Base-by-base conservation (phyloP, 2,888 invertebrate genomes). In the Pristionchus arcanus region DNA sequence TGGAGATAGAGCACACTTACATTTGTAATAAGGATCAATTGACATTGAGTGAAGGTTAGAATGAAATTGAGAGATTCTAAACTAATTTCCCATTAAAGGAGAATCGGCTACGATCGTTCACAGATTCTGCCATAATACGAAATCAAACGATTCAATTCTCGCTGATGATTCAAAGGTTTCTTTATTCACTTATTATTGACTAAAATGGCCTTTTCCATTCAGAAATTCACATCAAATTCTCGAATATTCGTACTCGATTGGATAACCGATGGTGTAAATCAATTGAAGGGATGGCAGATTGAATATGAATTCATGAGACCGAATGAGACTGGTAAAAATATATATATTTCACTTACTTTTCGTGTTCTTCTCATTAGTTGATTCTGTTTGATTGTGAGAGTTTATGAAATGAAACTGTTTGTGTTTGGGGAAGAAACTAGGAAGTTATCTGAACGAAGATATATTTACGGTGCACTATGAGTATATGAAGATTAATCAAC, bases 1-100 rank as follows among this genome's bases (percentile, higher is more conserved):
- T 94, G 93, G 91, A 92, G 66, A 90, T 94, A n/a, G 92, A 93
- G 68, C 91, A 92, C 88, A 91, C 92, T 66, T 90, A 92, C 49
- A 92, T 92, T n/a, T 93, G 93, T 89, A 84, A 90, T 15, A 84
- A 90, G 13, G 93, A 93, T 81, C 90, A 55, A 28, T 74, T 93
- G 63, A 88, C 90, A 28, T 77, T 92, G 37, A 91, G 91, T 53
- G 92, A 92, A 71, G 93, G 93, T 86, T 2, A 63, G 86, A 42
- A 16, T 66, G 42, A 49, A 13, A 49, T 49, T 31, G 34, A 34
- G 71, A 31, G 1, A 71, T 71, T n/a, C 15, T 28, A 68, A 15
- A 68, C 19, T 31, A n/a, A 77, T 77, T 3, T 37, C 7, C 34
- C 4, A 28, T 55, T 84, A 16, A 55, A 87, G 87, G 87, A 49